Percentiles rank a stretch among this genome's conserved stretches.
Evolutionary conservation across 1,140 invertebrate species (phyloP).

Genomic region (Bombus impatiens): DNA sequence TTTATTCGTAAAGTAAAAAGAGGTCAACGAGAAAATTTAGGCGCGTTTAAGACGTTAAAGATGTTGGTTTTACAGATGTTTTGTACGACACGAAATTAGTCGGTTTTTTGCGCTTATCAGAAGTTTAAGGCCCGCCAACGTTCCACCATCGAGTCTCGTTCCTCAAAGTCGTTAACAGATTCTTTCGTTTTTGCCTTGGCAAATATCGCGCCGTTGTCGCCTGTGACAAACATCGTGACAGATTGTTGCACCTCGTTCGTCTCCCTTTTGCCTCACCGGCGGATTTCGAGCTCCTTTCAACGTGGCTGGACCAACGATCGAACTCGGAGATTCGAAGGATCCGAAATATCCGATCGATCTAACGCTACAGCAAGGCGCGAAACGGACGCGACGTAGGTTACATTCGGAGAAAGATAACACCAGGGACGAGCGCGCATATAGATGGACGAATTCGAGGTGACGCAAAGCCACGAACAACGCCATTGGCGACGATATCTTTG

Average conservation of each 20-base stretch:
- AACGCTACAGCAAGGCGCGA: slow-evolving; percentile 23
- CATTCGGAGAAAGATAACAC: no score
- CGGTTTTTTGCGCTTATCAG: slow-evolving; percentile 6
- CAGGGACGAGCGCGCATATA: no score
- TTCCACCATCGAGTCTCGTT: slow-evolving; percentile 6
- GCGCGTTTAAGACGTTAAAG: background rate
- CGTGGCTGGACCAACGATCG: no score
- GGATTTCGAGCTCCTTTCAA: background rate
- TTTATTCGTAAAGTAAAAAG: background rate
- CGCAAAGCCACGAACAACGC: no score
- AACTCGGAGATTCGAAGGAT: background rate
- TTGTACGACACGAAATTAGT: background rate
- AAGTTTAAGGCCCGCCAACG: slow-evolving; percentile 14
- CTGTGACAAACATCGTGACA: slow-evolving; percentile 30
- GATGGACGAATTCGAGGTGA: no score
- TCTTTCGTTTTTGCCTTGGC: slow-evolving; percentile 17
- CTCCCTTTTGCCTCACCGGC: background rate
- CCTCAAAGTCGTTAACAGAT: slow-evolving; percentile 35
- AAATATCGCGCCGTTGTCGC: slow-evolving; percentile 10
- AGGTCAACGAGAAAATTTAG: background rate
- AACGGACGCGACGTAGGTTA: no score
- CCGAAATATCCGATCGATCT: background rate
- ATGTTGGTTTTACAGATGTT: background rate
- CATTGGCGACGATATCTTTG: slow-evolving; percentile 54
- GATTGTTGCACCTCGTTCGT: slow-evolving; percentile 17